Conservation (phyloP, 2,113 vertebrate genomes). For the Litocranius walleri region DNA sequence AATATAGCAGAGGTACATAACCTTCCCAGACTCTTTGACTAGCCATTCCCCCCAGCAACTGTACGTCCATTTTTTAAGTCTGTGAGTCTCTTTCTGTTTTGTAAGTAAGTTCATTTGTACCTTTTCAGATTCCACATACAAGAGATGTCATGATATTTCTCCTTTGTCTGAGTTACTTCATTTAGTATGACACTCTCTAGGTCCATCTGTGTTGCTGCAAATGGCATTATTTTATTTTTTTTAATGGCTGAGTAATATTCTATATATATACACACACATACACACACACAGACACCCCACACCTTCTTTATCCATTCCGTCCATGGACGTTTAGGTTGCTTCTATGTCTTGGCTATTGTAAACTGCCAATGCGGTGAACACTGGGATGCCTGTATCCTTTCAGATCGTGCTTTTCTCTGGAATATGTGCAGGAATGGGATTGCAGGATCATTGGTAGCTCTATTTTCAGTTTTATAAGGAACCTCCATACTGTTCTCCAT, state of each 20-base stretch:
- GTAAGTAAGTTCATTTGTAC: not conserved
- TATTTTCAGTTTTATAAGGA: not conserved
- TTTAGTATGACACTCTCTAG: not conserved
- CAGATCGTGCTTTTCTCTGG: not conserved
- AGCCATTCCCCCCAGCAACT: not conserved
- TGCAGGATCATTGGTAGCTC: not conserved
- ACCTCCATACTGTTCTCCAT: not conserved
- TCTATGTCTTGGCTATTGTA: not conserved
- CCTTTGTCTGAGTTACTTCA: not conserved
- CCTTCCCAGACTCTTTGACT: not conserved
- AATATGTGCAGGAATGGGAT: not conserved
- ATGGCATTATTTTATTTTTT: not conserved
- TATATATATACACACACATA: accelerated
- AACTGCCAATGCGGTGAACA: not conserved
- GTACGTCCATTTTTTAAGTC: not conserved
- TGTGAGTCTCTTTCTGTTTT: not conserved
- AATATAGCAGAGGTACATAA: not conserved
- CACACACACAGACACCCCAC: not conserved
- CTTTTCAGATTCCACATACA: not conserved
- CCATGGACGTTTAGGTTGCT: not conserved
- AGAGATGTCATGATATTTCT: not conserved
- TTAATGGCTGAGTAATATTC: not conserved
- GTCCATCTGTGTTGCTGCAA: not conserved
- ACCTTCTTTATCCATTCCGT: not conserved
- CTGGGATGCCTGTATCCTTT: not conserved